A percentile compares a stretch with the other conserved stretches of the same genome.
Conservation (phyloP, 2,888 invertebrate species). For the Alcis repandata region DNA sequence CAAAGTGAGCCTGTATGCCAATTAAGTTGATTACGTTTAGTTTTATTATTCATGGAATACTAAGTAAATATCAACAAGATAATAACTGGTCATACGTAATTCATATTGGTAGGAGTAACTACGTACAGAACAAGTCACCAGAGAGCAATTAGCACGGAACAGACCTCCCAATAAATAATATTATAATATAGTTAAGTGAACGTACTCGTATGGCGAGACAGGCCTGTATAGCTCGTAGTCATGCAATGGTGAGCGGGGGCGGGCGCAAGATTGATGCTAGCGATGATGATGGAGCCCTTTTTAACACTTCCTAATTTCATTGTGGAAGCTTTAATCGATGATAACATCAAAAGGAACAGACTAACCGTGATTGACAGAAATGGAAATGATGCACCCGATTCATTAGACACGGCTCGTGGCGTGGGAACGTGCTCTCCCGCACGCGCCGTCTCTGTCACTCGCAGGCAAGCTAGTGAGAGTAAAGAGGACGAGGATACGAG, state of each 20-base stretch:
- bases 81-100: slow-evolving; percentile 16
- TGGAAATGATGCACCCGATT: slow-evolving; percentile 42
- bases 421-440: slow-evolving; percentile 39
- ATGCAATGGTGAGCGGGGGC: slow-evolving; percentile 17
- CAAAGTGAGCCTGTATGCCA: background rate
- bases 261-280: no score
- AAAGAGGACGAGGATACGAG: slow-evolving; percentile 17
- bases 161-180: slow-evolving; percentile 17
- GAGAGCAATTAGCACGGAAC: slow-evolving; percentile 29
- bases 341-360: slow-evolving; percentile 32
- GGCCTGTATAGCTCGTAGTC: background rate
- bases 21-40: slow-evolving; percentile 23
- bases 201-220: slow-evolving; percentile 4
- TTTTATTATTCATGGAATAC: slow-evolving; percentile 15
- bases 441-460: slow-evolving; percentile 26
- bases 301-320: no score
- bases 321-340: slow-evolving; percentile 2
- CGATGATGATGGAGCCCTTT: no score
- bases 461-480: slow-evolving; percentile 10
- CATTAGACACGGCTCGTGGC: slow-evolving; percentile 38
- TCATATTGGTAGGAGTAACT: slow-evolving; percentile 6
- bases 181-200: background rate
- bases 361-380: slow-evolving; percentile 41
- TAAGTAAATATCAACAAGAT: slow-evolving; percentile 21
- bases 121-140: slow-evolving; percentile 20